Base-by-base conservation (phyloP, 2,888 invertebrate species). In the Caenorhabditis sp. region DNA sequence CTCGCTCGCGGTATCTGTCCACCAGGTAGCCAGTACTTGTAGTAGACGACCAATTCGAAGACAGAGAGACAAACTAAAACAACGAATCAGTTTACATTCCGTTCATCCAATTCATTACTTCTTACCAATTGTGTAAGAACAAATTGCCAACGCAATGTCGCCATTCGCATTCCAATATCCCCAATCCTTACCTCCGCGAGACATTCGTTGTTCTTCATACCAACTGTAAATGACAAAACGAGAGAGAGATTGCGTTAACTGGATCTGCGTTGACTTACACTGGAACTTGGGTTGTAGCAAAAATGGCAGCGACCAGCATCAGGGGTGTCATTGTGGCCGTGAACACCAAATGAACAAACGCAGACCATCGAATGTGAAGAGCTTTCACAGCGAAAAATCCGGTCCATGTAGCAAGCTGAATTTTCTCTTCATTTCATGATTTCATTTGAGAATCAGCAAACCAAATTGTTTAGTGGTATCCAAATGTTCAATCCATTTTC, bases 321-420 rank as follows among this genome's bases (percentile, higher is more conserved):
- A 82, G 51, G 0, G 82, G 82, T 51, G 82, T 82, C 82, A 82
- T 82, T 26, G 77, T 38, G 14, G 73, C 73, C 0, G 75, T 77
- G 54, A 82, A 82, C 0, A 82, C 77, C 12, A 82, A 56, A 38
- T 82, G 82, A 6, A 82, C 77, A 38, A 82, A 82, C 19, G 82
- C 82, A 8, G 82, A 77, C 82, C 82, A 82, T 14, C 82, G 73
- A 12, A 82, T 69, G 26, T 82, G 82, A 24, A 82, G 69, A 10
- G 82, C 72, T 63, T 77, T 77, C 24, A 82, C 68, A 10, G 82
- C 82, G 22, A 82, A 73, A 19, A 82, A 72, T 35, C 82, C 82
- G 6, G 82, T 82, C 77, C 82, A 77, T 16, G 69, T 77, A 0
- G 82, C 82, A 54, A 82, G 59, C 82, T 82, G 22, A 24, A 81